Evolutionary conservation across 2,797 vertebrate species (phyloP), one percentile per base, ranked within the genome.

Genomic region (Kryptolebias ocellatus): DNA sequence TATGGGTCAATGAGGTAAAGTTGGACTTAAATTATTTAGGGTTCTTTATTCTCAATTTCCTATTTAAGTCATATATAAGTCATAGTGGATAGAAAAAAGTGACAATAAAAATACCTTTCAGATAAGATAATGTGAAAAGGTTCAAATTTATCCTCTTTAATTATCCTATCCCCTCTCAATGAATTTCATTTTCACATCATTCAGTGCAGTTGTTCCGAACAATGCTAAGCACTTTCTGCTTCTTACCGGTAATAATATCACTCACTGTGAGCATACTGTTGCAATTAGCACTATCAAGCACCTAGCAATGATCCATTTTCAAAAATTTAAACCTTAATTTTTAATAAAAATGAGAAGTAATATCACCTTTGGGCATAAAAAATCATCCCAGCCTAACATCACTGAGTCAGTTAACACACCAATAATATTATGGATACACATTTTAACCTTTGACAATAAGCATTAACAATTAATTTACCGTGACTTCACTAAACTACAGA

Each of bases 211-310:
- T 31, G 7, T 31, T 31, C 4, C 0, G 47, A 59, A 60, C 4
- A 12, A 39, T 47, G 20, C 28, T 24, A 28, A 61, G 66, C 34
- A 51, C 16, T 58, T 58, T 27, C 60, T 16, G 20, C 52, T 53
- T 62, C 52, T 37, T 50, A 62, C 45, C 31, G 8, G 6, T 50
- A 54, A 37, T 39, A 54, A 37, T 45, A 74, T 34, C n/a, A 53
- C 15, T 54, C 15, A 24, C 6, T 46, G 55, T 2, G 1, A 50
- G 47, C 34, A 2, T 12, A 44, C n/a, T 5, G 4, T 5, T 9
- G 45, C 63, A 44, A 10, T 18, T 12, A 53, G 15, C 2, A n/a
- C 11, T 14, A 42, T 52, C 29, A 34, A 2, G 14, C 27, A 20
- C n/a, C 3, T 10, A 60, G 39, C 29, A 39, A 56, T 5, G 18